phyloP scores from a whole-genome alignment of 1,140 invertebrate genomes.

The Micrasema minimum region DNA sequence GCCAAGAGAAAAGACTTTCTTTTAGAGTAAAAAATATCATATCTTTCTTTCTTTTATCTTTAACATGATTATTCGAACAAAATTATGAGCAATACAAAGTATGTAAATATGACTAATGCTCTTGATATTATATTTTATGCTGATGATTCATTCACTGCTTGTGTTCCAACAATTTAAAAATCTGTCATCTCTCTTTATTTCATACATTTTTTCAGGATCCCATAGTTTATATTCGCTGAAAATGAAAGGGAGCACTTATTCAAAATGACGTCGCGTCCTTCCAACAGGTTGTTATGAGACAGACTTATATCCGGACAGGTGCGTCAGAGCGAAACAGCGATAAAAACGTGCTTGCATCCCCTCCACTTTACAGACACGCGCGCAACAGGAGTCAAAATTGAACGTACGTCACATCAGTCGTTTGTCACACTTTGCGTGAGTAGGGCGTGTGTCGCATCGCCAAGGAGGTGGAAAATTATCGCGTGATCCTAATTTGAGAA shows the following conservation, averaged over 20 bases:
- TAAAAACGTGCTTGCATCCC: constrained; percentile 33
- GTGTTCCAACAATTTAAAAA: too few species aligned
- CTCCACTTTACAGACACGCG: constrained; percentile 24
- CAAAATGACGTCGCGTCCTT: constrained; percentile 17
- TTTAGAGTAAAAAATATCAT: too few species aligned
- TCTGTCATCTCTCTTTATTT: too few species aligned
- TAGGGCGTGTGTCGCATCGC: constrained; percentile 6
- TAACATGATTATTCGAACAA: too few species aligned
- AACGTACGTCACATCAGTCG: constrained; percentile 8
- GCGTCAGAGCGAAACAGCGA: constrained; percentile 11
- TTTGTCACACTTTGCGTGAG: constrained; percentile 2
- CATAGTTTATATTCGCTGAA: constrained; percentile 15
- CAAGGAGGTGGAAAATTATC: neutral
- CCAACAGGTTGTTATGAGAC: constrained; percentile 30
- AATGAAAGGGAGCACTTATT: constrained; percentile 28
- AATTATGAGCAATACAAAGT: too few species aligned
- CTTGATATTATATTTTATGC: too few species aligned
- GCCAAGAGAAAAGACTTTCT: too few species aligned
- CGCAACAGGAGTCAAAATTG: constrained; percentile 3
- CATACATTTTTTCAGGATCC: neutral
- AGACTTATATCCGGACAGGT: constrained; percentile 6
- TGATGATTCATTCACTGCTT: too few species aligned
- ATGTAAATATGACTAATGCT: too few species aligned
- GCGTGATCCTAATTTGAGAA: constrained; percentile 5
- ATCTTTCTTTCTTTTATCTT: too few species aligned